Evolutionary conservation across 2,113 vertebrate species (phyloP).

Genomic region (Melanocharis versteri): DNA sequence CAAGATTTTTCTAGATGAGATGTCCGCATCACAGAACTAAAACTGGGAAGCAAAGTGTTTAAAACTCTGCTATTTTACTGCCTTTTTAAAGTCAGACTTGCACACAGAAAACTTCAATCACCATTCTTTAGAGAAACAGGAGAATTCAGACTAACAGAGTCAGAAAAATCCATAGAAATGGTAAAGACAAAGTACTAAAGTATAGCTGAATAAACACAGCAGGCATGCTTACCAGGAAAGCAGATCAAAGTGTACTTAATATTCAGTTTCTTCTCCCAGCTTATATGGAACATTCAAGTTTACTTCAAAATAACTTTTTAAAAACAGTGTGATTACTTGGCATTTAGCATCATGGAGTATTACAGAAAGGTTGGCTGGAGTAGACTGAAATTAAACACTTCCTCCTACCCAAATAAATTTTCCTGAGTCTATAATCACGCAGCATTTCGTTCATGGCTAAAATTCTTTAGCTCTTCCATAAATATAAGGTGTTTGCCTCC

Average conservation of each 20-base stretch:
- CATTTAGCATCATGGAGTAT: neutral
- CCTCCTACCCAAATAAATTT: neutral
- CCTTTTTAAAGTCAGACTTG: neutral
- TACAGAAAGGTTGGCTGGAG: neutral
- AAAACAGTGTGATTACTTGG: neutral
- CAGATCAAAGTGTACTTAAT: neutral
- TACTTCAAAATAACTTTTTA: neutral
- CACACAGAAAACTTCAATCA: neutral
- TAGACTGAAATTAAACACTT: slow-evolving; percentile 25
- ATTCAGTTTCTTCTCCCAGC: neutral
- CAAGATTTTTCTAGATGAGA: neutral
- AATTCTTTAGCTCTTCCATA: slow-evolving; percentile 23
- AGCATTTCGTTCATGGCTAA: neutral
- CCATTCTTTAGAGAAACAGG: neutral
- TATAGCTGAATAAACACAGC: neutral
- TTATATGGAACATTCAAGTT: neutral
- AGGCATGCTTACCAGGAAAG: neutral
- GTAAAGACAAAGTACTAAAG: neutral
- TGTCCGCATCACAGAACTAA: neutral
- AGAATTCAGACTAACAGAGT: neutral
- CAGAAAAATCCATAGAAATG: neutral
- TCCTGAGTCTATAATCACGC: neutral
- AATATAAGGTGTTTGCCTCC: neutral
- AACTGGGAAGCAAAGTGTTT: neutral
- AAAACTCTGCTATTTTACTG: neutral